Evolutionary conservation across 2,797 vertebrate species (phyloP).

Genomic region (Phyllotis vaccarum): DNA sequence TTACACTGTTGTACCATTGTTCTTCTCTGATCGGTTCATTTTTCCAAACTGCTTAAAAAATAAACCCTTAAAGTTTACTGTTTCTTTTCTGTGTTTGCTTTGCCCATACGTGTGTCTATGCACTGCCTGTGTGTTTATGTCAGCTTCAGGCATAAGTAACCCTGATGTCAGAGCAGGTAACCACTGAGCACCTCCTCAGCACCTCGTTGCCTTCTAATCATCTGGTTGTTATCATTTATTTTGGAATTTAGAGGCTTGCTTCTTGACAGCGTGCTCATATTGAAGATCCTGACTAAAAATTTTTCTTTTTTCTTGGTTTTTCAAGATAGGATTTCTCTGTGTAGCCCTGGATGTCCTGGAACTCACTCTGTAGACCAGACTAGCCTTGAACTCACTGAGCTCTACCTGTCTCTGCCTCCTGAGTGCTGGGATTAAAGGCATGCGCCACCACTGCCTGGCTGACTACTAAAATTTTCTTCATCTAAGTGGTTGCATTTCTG

Average conservation of each 20-base stretch:
- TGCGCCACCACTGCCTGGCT: not conserved
- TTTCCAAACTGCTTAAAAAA: not conserved
- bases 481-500: not conserved
- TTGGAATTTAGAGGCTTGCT: not conserved
- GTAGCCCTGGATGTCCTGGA: too few relatives aligned
- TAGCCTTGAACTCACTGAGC: too few relatives aligned
- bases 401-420: too few relatives aligned
- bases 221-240: not conserved
- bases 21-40: not conserved
- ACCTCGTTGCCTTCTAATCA: not conserved
- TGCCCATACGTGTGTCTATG: not conserved
- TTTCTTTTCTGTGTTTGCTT: not conserved
- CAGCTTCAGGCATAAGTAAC: not conserved
- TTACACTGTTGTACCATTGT: not conserved
- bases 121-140: not conserved
- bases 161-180: too few relatives aligned
- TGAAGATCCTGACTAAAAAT: not conserved
- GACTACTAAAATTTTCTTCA: not conserved
- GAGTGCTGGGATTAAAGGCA: too few relatives aligned
- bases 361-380: too few relatives aligned
- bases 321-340: too few relatives aligned
- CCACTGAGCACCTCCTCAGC: not conserved
- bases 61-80: not conserved
- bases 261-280: slow-evolving; percentile 9
- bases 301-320: too few relatives aligned